Base-by-base conservation (phyloP, 2,888 invertebrate species). In the Scaptomyza flava region DNA sequence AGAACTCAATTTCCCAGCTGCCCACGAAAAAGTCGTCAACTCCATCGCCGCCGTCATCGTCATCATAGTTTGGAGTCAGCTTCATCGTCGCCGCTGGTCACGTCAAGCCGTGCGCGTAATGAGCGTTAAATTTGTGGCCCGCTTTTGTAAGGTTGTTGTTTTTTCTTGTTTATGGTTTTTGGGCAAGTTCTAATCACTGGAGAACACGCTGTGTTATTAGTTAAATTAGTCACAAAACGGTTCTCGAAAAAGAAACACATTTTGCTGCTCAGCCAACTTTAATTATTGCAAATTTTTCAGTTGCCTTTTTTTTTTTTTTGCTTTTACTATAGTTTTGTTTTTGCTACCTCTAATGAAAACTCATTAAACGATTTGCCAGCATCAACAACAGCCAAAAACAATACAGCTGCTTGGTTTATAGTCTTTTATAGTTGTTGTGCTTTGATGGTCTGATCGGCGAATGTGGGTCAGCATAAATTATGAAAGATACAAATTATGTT, bases 191-290 rank as follows among this genome's bases (percentile, higher is more conserved):
- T 82, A 82, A 82, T 85, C 79, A 70, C 66, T 72, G 42, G 8
- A 60, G 79, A 85, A 77, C 82, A 82, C 82, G 82, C 87, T 82
- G 87, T 53, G 68, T 74, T 82, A 86, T 82, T 85, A 79, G 71
- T 74, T 74, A 82, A 82, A 82, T 87, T 82, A 87, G 82, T 87
- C 87, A 82, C 88, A 82, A 82, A 82, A 87, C 82, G 88, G 88
- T 82, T 87, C 67, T 56, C 82, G 3, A 9, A 41, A 41, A 41
- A 38, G 1, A 38, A 38, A 14, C 38, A 70, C 41, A 79, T 72
- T 59, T 72, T 43, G 38, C 31, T 51, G 56, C 47, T 53, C 64
- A 62, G 79, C 61, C 56, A 84, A 56, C 77, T 69, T 87, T 81
- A 81, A 81, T 81, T 87, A 84, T 87, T 78, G 81, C 81, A 53